Percentiles rank a stretch among this genome's conserved stretches.
phyloP scores from a whole-genome alignment of 1,140 invertebrate genomes.

The Drosophila varians region DNA sequence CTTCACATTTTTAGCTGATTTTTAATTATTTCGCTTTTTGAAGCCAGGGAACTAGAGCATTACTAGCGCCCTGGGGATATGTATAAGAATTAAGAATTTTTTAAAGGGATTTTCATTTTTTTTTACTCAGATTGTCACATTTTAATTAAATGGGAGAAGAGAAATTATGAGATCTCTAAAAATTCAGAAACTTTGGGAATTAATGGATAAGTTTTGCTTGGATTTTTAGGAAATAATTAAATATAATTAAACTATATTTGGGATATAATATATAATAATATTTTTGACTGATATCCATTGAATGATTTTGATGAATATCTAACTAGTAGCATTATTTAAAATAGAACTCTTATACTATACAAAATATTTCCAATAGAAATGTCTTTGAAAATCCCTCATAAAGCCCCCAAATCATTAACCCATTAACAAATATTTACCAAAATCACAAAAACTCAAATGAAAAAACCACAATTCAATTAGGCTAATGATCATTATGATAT shows the following conservation, averaged over 20 bases:
- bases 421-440: neutral
- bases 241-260: no score
- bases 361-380: no score
- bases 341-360: no score
- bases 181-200: no score
- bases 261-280: no score
- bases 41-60: constrained; percentile 31
- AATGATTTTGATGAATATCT: no score
- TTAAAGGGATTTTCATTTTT: constrained; percentile 2
- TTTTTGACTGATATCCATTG: no score
- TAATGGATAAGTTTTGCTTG: no score
- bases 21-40: neutral
- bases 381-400: no score
- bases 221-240: no score
- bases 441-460: neutral
- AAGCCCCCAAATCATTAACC: neutral
- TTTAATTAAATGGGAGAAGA: constrained; percentile 12
- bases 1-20: neutral
- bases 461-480: neutral
- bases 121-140: constrained; percentile 8
- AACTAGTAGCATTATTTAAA: no score
- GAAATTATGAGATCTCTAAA: constrained; percentile 5
- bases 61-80: constrained; percentile 2
- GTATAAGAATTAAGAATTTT: constrained; percentile 17
- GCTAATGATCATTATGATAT: neutral